These are phyloP conservation scores for Brachynemurus nebulosus DNA, from an alignment of 2,888 invertebrate species.

Conservation along the genomic window DNA sequence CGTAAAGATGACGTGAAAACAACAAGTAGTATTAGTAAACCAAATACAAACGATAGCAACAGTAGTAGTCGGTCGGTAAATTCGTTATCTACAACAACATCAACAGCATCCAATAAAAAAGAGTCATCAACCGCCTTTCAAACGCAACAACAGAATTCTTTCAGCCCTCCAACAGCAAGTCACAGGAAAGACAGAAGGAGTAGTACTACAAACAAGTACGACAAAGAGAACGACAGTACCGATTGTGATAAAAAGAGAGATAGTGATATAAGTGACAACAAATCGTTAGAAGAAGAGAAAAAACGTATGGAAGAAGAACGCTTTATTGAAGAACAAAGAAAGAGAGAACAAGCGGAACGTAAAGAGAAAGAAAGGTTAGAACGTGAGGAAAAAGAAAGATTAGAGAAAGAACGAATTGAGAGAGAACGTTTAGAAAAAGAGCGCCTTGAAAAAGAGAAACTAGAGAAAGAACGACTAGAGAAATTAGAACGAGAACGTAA, in stretches of 20 bases:
- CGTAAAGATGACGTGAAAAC: no score
- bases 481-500: conserved; percentile 20
- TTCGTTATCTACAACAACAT: no score
- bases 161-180: no score
- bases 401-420: conserved; percentile 27
- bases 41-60: no score
- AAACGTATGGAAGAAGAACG: conserved; percentile 19
- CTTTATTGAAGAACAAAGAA: conserved; percentile 19
- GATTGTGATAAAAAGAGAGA: conserved; percentile 22
- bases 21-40: no score
- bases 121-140: no score
- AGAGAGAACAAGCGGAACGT: conserved; percentile 20
- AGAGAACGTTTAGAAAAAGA: conserved; percentile 25
- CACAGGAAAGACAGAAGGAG: no score
- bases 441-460: conserved; percentile 26
- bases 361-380: conserved; percentile 16
- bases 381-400: conserved; percentile 21
- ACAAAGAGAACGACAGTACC: conserved; percentile 11
- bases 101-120: no score
- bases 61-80: no score
- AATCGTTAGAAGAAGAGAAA: conserved; percentile 22
- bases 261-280: conserved; percentile 23
- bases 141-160: no score
- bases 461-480: conserved; percentile 32
- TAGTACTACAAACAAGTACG: no score